A percentile compares a stretch with the other conserved stretches of the same genome.
These are phyloP conservation scores for Hesperophylax magnus DNA, from an alignment of 1,140 invertebrate genomes.

Conservation along the genomic window DNA sequence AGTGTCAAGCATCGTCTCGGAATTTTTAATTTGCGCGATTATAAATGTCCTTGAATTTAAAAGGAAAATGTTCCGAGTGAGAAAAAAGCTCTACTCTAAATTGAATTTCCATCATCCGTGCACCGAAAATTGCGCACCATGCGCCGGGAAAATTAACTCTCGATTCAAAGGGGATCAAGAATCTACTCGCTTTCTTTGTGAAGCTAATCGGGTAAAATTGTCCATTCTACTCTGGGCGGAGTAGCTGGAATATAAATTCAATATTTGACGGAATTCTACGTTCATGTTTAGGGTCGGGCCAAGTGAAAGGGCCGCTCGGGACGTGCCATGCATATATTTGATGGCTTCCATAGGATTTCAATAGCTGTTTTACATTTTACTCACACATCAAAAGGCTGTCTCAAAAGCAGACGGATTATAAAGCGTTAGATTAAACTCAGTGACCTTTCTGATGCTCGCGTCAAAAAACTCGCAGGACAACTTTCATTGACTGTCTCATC, in stretches of 20 bases:
- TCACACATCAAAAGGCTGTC: neutral
- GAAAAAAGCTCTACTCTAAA: neutral
- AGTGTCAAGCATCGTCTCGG: no score
- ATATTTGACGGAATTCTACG: slow-evolving; percentile 28
- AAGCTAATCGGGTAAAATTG: slow-evolving; percentile 23
- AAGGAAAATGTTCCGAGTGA: neutral
- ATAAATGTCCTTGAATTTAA: neutral
- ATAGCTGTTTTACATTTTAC: neutral
- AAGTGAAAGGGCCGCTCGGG: slow-evolving; percentile 6
- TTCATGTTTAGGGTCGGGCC: slow-evolving; percentile 21
- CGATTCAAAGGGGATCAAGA: slow-evolving; percentile 1
- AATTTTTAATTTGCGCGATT: neutral
- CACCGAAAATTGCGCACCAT: neutral
- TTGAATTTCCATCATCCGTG: no score
- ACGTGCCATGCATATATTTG: slow-evolving; percentile 26
- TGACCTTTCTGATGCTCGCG: neutral
- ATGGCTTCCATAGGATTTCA: neutral
- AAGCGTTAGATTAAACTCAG: neutral
- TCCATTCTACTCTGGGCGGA: slow-evolving; percentile 2
- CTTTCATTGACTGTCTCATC: neutral
- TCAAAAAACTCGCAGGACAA: no score
- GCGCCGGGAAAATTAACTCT: slow-evolving; percentile 12
- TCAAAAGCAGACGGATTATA: neutral
- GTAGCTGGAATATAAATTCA: slow-evolving; percentile 17
- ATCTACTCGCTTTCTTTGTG: neutral